Conservation (phyloP, 2,113 vertebrate genomes). For the Tetrao urogallus region DNA sequence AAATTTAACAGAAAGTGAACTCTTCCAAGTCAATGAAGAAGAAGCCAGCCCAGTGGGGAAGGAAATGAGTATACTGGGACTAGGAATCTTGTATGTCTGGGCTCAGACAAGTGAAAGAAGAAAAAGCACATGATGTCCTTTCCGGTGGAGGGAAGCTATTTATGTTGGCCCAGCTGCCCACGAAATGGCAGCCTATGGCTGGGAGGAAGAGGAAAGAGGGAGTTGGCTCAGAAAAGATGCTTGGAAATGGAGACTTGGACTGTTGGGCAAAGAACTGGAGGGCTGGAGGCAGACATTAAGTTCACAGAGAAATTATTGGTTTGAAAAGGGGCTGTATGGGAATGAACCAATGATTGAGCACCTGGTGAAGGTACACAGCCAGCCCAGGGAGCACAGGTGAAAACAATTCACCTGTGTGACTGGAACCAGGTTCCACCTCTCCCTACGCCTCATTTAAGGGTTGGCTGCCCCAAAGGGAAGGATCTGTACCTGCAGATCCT, state of each 20-base stretch:
- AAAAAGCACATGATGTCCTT: constrained; percentile 12
- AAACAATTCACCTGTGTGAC: too few species aligned
- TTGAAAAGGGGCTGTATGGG: background rate
- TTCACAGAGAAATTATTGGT: background rate
- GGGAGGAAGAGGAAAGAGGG: background rate
- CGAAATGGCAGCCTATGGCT: background rate
- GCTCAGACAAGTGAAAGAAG: background rate
- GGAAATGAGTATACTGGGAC: background rate
- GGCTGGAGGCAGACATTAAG: background rate
- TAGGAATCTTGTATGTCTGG: background rate
- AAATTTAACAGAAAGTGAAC: background rate
- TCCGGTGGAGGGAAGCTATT: background rate
- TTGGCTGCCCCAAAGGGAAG: too few species aligned
- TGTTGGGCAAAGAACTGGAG: background rate
- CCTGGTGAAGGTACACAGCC: too few species aligned
- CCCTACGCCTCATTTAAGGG: too few species aligned
- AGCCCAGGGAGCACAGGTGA: too few species aligned
- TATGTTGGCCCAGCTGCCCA: background rate
- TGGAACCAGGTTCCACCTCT: too few species aligned
- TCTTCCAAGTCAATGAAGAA: background rate
- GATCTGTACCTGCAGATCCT: too few species aligned
- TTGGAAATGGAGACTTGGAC: background rate
- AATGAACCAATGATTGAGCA: too few species aligned
- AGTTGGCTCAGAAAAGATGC: background rate
- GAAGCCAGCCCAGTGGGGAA: constrained; percentile 2